Conservation (phyloP, 2,797 vertebrate species). For the Catharus ustulatus region DNA sequence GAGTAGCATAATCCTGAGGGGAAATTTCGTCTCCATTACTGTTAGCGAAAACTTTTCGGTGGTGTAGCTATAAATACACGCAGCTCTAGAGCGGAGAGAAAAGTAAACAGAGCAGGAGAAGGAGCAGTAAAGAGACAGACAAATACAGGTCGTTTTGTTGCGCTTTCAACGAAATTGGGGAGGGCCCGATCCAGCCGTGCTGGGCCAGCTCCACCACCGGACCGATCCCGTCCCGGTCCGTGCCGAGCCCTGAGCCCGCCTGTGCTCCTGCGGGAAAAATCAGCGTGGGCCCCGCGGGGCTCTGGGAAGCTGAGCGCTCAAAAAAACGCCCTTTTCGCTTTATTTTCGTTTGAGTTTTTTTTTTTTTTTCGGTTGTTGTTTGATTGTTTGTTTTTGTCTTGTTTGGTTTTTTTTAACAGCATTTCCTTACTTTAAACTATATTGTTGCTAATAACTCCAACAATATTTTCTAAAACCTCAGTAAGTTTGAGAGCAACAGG, state of each 20-base stretch:
- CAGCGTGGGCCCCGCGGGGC: background rate
- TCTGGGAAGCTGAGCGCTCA: fast-evolving
- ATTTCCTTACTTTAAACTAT: background rate
- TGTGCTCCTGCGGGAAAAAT: background rate
- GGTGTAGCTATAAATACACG: background rate
- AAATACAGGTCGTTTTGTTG: background rate
- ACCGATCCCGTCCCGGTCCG: background rate
- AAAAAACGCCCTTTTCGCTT: fast-evolving
- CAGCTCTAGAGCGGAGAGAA: background rate
- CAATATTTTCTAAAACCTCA: background rate
- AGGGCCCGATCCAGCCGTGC: background rate
- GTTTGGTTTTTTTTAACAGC: background rate
- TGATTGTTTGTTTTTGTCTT: too few species aligned
- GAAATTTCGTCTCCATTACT: background rate
- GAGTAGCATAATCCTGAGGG: background rate
- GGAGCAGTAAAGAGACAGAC: background rate
- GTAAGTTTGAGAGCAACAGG: background rate
- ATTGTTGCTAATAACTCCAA: background rate
- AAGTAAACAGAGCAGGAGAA: background rate
- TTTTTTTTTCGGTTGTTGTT: too few species aligned
- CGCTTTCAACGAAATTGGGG: background rate
- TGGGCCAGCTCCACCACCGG: background rate
- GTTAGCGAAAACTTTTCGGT: background rate
- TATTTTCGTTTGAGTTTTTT: background rate
- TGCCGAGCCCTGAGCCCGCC: background rate